Conservation (phyloP, 2,113 vertebrate genomes). For the Numenius arquata region DNA sequence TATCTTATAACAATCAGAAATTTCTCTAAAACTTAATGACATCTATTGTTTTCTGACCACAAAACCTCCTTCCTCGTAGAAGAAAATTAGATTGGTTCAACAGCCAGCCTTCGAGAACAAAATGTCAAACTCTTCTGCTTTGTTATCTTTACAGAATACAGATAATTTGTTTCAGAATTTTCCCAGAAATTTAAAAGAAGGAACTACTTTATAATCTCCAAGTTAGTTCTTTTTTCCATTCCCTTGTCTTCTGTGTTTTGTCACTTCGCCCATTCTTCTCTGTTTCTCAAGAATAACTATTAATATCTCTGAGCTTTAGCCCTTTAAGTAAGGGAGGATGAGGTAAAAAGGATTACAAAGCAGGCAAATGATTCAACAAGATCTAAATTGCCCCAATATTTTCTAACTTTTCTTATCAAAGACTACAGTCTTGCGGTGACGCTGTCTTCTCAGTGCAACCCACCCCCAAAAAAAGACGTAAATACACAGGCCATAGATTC, state of each 20-base stretch:
- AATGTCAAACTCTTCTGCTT: not conserved
- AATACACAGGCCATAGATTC: fast-evolving
- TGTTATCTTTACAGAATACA: not conserved
- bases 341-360: not conserved
- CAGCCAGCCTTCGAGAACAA: not conserved
- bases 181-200: not conserved
- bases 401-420: not conserved
- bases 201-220: not conserved
- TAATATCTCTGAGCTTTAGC: not conserved
- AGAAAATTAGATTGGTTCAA: not conserved
- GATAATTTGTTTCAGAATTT: not conserved
- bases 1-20: not conserved
- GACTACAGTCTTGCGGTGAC: not conserved
- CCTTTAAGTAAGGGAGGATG: not conserved
- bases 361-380: not conserved
- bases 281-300: not conserved
- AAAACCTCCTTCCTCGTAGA: not conserved
- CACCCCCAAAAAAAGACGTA: no score
- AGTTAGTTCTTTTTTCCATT: not conserved
- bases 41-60: not conserved
- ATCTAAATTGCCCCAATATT: not conserved
- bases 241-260: not conserved
- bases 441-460: not conserved
- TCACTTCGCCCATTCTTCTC: not conserved
- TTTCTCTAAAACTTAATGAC: not conserved